Evolutionary conservation across 2,797 vertebrate species (phyloP).

Genomic region (Erethizon dorsatum): DNA sequence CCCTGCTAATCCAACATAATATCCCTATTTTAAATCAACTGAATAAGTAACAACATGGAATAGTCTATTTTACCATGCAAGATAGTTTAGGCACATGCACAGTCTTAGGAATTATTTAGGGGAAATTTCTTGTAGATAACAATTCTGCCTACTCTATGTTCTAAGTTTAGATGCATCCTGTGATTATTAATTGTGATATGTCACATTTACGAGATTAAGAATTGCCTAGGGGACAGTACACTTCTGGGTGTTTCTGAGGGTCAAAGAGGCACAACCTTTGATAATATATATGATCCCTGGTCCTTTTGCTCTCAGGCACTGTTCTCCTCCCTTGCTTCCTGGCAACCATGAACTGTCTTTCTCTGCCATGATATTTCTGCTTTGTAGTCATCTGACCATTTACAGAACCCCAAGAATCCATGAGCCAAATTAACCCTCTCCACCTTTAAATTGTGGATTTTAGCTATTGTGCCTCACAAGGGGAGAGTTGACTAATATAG

Average conservation of each 20-base stretch:
- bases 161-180: not conserved
- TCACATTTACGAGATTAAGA: not conserved
- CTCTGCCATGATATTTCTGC: not conserved
- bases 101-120: not conserved
- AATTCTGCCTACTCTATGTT: not conserved
- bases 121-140: not conserved
- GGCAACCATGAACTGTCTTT: not conserved
- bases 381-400: not conserved
- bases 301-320: not conserved
- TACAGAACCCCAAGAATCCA: not conserved
- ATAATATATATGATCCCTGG: not conserved
- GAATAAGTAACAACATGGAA: not conserved
- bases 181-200: not conserved
- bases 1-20: constrained; percentile 26
- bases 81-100: not conserved
- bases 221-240: not conserved
- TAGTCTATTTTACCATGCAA: not conserved
- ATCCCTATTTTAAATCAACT: not conserved
- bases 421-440: not conserved
- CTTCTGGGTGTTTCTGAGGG: not conserved
- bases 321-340: not conserved
- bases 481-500: not conserved
- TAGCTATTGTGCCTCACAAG: not conserved
- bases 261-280: not conserved
- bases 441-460: not conserved